Percentiles rank a stretch among this genome's conserved stretches.
phyloP scores from a whole-genome alignment of 2,888 invertebrate species.

The Therioaphis trifolii region DNA sequence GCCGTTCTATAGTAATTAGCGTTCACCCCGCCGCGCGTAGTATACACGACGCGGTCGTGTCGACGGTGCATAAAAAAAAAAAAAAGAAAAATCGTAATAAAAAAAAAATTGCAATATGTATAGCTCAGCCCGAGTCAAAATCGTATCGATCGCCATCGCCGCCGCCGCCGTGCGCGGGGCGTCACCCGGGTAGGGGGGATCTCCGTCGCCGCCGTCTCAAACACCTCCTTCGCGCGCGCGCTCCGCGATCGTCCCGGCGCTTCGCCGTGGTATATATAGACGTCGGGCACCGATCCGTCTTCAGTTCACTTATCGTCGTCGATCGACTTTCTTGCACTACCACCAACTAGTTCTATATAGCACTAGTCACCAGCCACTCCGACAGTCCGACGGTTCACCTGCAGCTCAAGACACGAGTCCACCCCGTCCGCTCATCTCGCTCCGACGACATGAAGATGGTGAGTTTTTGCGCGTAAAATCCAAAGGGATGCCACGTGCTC shows the following conservation, averaged over 20 bases:
- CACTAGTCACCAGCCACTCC: not conserved
- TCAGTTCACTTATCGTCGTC: constrained; percentile 53
- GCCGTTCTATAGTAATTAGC: too few relatives aligned
- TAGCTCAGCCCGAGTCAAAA: constrained; percentile 6
- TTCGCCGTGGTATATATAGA: constrained; percentile 46
- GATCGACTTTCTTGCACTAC: not conserved
- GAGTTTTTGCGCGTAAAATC: not conserved
- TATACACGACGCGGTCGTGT: constrained; percentile 32
- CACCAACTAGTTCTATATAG: not conserved
- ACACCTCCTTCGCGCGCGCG: constrained; percentile 42
- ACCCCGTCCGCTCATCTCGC: not conserved
- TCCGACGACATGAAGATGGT: constrained; percentile 46
- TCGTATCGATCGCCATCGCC: constrained; percentile 29
- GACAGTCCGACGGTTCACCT: too few relatives aligned
- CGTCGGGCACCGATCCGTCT: constrained; percentile 38
- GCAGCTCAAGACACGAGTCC: not conserved
- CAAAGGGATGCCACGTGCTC: too few relatives aligned
- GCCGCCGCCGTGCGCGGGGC: constrained; percentile 14
- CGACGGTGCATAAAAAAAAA: constrained; percentile 42
- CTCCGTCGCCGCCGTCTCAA: not conserved
- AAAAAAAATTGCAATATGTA: constrained; percentile 7
- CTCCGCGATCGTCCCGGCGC: not conserved
- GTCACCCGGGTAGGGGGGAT: constrained; percentile 34
- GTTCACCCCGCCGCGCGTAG: not conserved
- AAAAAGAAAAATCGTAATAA: constrained; percentile 10